Evolutionary conservation across 1,140 invertebrate genomes (phyloP).

Genomic region (Manduca sexta): DNA sequence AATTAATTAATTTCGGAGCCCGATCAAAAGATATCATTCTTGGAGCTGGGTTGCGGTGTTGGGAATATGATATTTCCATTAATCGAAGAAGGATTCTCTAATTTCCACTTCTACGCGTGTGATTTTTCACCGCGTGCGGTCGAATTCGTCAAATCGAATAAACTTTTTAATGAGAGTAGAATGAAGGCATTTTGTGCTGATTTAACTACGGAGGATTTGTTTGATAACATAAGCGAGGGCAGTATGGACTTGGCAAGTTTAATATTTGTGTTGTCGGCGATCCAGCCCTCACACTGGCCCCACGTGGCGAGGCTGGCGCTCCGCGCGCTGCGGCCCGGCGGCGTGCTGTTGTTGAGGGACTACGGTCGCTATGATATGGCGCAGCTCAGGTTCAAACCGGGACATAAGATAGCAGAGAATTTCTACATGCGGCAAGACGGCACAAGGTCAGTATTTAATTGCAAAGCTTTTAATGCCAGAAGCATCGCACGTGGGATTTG

Average conservation of each 20-base stretch:
- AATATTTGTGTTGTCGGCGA: slow-evolving; percentile 97
- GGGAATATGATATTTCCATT: slow-evolving; percentile 97
- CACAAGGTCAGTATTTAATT: slow-evolving; percentile 79
- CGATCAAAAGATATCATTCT: slow-evolving; percentile 62
- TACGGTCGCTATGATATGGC: slow-evolving; percentile 99
- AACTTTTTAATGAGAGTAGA: slow-evolving; percentile 75
- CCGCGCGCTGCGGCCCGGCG: slow-evolving; percentile 84
- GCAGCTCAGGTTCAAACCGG: slow-evolving; percentile 93
- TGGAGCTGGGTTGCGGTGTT: slow-evolving; percentile 98
- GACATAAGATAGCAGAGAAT: slow-evolving; percentile 94
- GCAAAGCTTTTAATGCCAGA: no score
- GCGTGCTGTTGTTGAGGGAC: slow-evolving; percentile 93
- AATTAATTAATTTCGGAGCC: slow-evolving; percentile 76
- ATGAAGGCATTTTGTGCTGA: slow-evolving; percentile 87
- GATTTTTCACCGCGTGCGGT: slow-evolving; percentile 95
- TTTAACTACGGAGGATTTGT: slow-evolving; percentile 78
- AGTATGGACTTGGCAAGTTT: slow-evolving; percentile 90
- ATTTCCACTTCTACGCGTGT: slow-evolving; percentile 90
- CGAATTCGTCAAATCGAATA: slow-evolving; percentile 84
- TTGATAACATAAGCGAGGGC: slow-evolving; percentile 68
- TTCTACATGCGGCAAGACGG: slow-evolving; percentile 98
- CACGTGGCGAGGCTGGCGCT: slow-evolving; percentile 80
- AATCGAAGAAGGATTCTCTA: slow-evolving; percentile 82
- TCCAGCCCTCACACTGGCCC: slow-evolving; percentile 88
- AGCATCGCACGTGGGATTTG: no score